Evolutionary conservation across 2,888 invertebrate species (phyloP), one percentile per base, ranked within the genome.

Genomic region (Andrena flavipes): DNA sequence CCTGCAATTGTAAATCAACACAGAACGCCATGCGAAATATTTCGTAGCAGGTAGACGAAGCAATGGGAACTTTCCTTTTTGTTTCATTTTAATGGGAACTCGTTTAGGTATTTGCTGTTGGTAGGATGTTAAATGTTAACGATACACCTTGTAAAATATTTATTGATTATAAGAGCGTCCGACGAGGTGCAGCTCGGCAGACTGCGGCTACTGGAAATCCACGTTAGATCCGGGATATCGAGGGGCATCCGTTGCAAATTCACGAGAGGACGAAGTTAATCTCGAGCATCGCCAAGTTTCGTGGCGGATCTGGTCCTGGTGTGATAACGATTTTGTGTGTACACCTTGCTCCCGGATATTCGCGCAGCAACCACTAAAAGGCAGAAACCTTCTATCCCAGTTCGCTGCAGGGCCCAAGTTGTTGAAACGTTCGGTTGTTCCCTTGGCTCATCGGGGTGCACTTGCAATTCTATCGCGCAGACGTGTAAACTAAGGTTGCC

Each of bases 111-210:
- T 48, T 29, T 68, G 20, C 23, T 64, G 67, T 26, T 26, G 30
- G n/a, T 29, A 29, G 68, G 49, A 20, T 35, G 79, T 69, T 62
- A n/a, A 70, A 78, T 76, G 76, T 65, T 82, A 74, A 85, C 76
- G 88, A 86, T 76, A 79, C 69, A 59, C 71, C 51, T 48, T 51
- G 63, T 86, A 69, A 88, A 88, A 86, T 88, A 88, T 88, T 88
- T 84, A 88, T 84, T 70, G 73, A 48, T 85, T 77, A 82, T 85
- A 77, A 82, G 85, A 82, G 79, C 71, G 67, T 63, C 56, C 33
- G 54, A 70, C 54, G 35, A 54, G 76, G 16, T 10, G 54, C 23
- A 5, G 33, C 8, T 16, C 35, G 29, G n/a, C 20, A 68, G 69
- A 23, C 48, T 42, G 48, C 23, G 77, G 48, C 20, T 30, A 26